Evolutionary conservation across 92 coral and sea anemone genomes (phyloP), one percentile per base, ranked within the genome.

Genomic region (Bergia puertoricense): DNA sequence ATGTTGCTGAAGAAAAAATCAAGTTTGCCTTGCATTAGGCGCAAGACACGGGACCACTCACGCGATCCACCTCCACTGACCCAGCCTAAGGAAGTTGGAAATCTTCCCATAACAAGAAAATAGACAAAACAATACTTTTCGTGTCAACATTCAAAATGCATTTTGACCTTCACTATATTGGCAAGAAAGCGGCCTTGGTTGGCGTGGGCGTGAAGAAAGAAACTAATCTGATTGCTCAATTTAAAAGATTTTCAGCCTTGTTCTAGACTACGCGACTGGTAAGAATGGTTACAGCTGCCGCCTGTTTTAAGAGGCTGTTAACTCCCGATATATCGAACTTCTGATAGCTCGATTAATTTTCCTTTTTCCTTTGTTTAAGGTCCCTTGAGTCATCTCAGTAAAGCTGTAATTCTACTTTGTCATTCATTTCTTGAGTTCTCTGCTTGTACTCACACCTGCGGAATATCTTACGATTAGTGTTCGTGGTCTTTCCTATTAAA

Each of bases 31-130:
- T 22, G 2, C 20, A 16, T 38, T 56, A 37, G 59, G 22, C 36
- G 11, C 71, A 18, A 37, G 85, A 39, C 46, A 23, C n/a, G 66
- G 37, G 10, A 8, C 82, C 22, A 40, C 42, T 75, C 48, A 36
- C 22, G 18, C 79, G 22, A 38, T 38, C 23, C 51, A 1, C 37
- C 81, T 57, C 57, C 56, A 77, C 48, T 77, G 36, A 77, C 81
- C 81, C 44, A 56, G 85, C 67, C 72, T 23, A n/a, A 80, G 67
- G 83, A 79, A 50, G 30, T 79, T 18, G 83, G 83, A 79, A 79
- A 37, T 79, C 56, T 50, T 36, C 69, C 66, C 66, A 23, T 20
- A 20, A 62, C 69, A 22, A 18, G 69, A 62, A 62, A 62, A 18
- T 23, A 18, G 20, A 36, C 77, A 73, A 30, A 73, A 73, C 40